A percentile compares a stretch with the other conserved stretches of the same genome.
These are phyloP conservation scores for Ctenopoma kingsleyae DNA, from an alignment of 2,797 vertebrate species.

Conservation along the genomic window DNA sequence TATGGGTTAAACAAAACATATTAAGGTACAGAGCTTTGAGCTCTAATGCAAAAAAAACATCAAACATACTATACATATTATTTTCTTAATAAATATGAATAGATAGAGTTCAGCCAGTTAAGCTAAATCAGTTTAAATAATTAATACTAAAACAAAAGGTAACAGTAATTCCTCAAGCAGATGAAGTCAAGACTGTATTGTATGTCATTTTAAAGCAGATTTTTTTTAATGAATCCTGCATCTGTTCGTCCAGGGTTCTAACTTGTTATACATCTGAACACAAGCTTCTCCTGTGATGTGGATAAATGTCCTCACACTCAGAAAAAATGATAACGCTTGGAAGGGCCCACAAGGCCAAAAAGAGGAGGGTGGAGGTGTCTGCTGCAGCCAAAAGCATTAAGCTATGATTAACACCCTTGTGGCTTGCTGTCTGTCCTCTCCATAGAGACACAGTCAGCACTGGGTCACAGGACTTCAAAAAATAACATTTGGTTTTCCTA, in stretches of 20 bases:
- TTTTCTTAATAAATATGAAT: no score
- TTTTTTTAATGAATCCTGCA: constrained; percentile 19
- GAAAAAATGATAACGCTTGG: constrained; percentile 64
- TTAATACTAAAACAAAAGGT: background rate
- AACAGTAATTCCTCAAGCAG: background rate
- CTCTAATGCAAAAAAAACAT: no score
- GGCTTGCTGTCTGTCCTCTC: constrained; percentile 75
- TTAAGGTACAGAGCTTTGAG: background rate
- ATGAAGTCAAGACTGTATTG: constrained; percentile 1
- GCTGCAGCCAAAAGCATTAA: constrained; percentile 83
- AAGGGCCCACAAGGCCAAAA: constrained; percentile 50
- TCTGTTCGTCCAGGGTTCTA: constrained; percentile 20
- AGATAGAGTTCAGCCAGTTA: background rate
- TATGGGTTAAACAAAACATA: no score
- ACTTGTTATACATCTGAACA: constrained; percentile 53
- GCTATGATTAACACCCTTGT: constrained; percentile 83
- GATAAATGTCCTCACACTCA: constrained; percentile 64
- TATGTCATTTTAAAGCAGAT: constrained; percentile 34
- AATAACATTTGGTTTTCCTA: constrained; percentile 86
- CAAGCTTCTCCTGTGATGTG: constrained; percentile 53
- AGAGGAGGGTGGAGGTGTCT: constrained; percentile 73
- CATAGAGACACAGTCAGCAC: constrained; percentile 73
- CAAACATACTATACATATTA: background rate
- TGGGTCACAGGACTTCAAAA: constrained; percentile 82
- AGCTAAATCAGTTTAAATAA: background rate